phyloP scores from a whole-genome alignment of 1,140 invertebrate genomes.

The Hypsibius dujardini region DNA sequence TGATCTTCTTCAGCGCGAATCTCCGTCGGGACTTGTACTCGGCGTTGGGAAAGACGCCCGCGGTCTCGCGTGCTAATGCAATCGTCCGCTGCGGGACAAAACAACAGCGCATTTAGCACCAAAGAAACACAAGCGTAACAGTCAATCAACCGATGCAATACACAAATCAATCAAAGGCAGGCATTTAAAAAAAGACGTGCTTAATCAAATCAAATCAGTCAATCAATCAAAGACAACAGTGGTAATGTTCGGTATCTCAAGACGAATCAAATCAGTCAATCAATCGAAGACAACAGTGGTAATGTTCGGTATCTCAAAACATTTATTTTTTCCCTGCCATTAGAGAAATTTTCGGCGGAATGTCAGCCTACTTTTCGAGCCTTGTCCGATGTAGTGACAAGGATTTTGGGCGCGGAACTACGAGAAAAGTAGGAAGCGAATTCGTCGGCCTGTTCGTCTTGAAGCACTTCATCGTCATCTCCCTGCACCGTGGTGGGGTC shows the following conservation, averaged over 20 bases:
- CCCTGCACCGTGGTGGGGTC: constrained; percentile 73
- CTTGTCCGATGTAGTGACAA: constrained; percentile 83
- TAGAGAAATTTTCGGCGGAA: no score
- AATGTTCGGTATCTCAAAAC: constrained; percentile 15
- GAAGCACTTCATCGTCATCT: constrained; percentile 43
- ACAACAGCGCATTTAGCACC: no score
- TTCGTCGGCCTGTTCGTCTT: constrained; percentile 67
- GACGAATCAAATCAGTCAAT: constrained; percentile 1
- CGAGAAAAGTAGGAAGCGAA: constrained; percentile 66
- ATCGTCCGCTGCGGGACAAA: constrained; percentile 51
- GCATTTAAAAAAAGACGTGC: no score
- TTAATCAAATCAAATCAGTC: no score
- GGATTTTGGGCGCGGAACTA: constrained; percentile 70
- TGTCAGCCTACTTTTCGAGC: constrained; percentile 46
- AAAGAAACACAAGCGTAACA: no score
- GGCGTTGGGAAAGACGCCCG: constrained; percentile 76
- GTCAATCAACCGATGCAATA: no score
- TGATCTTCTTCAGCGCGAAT: constrained; percentile 78
- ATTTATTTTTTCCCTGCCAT: no score
- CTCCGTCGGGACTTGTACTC: constrained; percentile 54
- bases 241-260: constrained; percentile 17
- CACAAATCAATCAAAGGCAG: no score
- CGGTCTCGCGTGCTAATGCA: constrained; percentile 76
- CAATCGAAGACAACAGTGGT: constrained; percentile 13
- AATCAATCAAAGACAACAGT: constrained; percentile 19